Evolutionary conservation across 1,140 invertebrate genomes (phyloP).

Genomic region (Yoshiicerus persimilis): DNA sequence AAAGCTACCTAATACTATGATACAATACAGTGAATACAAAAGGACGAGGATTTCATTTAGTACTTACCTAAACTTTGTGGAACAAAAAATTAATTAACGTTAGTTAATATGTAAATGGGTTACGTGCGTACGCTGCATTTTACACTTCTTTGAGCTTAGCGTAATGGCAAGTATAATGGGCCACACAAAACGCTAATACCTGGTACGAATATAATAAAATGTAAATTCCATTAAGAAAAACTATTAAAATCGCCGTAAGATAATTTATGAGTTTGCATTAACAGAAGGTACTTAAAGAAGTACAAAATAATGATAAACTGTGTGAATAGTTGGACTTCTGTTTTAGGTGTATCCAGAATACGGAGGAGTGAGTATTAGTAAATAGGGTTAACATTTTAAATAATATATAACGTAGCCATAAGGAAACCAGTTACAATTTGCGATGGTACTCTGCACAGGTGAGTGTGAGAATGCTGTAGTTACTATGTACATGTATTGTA

Average conservation of each 20-base stretch:
- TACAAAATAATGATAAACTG: no score
- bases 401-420: neutral
- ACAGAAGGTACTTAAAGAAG: no score
- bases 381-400: neutral
- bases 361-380: neutral
- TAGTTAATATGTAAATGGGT: neutral
- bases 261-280: neutral
- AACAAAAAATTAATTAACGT: neutral
- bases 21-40: no score
- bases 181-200: neutral
- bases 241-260: neutral
- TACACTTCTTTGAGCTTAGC: neutral
- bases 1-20: no score
- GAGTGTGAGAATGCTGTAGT: no score
- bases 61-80: no score
- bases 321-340: neutral
- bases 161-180: neutral
- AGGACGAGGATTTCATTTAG: no score
- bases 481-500: neutral
- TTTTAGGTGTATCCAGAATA: neutral
- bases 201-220: neutral
- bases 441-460: neutral
- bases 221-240: neutral
- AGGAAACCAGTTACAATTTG: neutral
- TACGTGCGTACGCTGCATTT: neutral